Conservation (phyloP, 2,113 vertebrate species). For the Felis chaus region DNA sequence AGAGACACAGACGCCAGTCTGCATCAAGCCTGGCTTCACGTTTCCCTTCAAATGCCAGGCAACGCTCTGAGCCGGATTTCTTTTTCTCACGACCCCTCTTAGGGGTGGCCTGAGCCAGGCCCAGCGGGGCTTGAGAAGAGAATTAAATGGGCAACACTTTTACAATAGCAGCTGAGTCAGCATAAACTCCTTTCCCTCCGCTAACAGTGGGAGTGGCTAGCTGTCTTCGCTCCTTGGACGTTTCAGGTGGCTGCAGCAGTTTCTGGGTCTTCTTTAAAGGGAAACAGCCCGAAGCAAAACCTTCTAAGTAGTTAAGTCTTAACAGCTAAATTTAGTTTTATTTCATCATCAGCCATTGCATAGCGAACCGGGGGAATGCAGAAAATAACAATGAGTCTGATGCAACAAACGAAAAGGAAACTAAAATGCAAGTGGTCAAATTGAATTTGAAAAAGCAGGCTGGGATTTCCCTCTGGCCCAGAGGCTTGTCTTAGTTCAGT, state of each 20-base stretch:
- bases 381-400: constrained; percentile 31
- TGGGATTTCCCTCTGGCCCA: not conserved
- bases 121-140: not conserved
- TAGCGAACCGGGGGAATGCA: not conserved
- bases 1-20: not conserved
- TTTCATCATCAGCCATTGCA: not conserved
- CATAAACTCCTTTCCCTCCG: not conserved
- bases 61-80: not conserved
- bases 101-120: not conserved
- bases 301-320: not conserved
- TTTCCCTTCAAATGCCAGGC: not conserved
- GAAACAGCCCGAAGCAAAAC: constrained; percentile 39
- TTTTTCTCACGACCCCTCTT: not conserved
- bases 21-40: not conserved
- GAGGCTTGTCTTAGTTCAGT: not conserved
- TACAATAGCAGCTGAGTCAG: not conserved
- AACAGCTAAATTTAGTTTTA: not conserved
- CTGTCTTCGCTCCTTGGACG: not conserved
- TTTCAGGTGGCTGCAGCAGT: not conserved
- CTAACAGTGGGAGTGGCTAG: accelerated
- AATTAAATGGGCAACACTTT: not conserved
- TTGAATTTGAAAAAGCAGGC: not conserved
- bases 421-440: not conserved
- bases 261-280: constrained; percentile 1
- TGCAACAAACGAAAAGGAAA: constrained; percentile 62